Percentiles rank a stretch among this genome's conserved stretches.
phyloP scores from a whole-genome alignment of 2,888 invertebrate genomes.

The Erebia ligea region DNA sequence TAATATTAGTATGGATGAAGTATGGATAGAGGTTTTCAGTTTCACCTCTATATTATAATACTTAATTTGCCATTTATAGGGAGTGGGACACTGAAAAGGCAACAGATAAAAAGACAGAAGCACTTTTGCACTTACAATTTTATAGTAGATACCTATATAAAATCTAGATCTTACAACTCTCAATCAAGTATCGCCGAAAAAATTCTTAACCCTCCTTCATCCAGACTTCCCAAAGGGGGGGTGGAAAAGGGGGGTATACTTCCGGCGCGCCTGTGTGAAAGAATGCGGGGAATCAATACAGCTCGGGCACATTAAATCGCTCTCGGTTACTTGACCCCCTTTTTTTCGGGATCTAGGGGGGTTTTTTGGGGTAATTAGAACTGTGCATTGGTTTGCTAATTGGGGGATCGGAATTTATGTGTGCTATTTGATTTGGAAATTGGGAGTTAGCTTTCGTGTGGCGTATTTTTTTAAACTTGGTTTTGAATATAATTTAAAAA shows the following conservation, averaged over 20 bases:
- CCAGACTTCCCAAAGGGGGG: conserved; percentile 58
- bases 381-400: conserved; percentile 20
- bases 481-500: no score
- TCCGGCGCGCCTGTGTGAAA: conserved; percentile 79
- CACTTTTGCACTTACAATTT: no score
- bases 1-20: no score
- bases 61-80: no score
- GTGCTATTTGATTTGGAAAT: conserved; percentile 13
- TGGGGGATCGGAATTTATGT: background rate
- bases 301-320: conserved; percentile 79
- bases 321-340: conserved; percentile 64
- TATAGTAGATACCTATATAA: background rate
- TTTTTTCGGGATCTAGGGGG: conserved; percentile 50
- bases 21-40: no score
- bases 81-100: no score
- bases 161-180: conserved; percentile 27
- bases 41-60: no score
- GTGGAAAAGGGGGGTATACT: conserved; percentile 49
- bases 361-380: conserved; percentile 23
- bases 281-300: conserved; percentile 83
- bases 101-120: no score
- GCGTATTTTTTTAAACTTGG: background rate
- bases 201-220: conserved; percentile 70
- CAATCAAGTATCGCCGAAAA: conserved; percentile 55
- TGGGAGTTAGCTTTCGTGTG: background rate